A percentile compares a stretch with the other conserved stretches of the same genome.
phyloP scores from a whole-genome alignment of 2,888 invertebrate species.

The Trisateles emortualis region DNA sequence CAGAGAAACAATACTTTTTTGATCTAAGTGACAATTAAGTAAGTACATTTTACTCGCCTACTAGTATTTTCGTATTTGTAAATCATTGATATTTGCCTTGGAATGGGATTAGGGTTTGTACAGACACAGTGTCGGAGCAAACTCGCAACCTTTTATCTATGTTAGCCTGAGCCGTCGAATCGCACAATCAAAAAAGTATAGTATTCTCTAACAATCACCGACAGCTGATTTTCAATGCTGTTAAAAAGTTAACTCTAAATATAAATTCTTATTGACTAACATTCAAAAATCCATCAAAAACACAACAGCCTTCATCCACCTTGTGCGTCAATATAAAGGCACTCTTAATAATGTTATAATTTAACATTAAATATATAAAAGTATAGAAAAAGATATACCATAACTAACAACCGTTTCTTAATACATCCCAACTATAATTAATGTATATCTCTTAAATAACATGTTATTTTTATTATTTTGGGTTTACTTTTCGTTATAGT shows the following conservation, averaged over 20 bases:
- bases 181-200: neutral
- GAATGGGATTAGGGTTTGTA: no score
- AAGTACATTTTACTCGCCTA: no score
- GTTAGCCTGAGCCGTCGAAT: neutral
- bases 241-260: slow-evolving; percentile 34
- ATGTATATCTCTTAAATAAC: neutral
- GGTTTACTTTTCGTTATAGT: slow-evolving; percentile 10
- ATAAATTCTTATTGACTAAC: slow-evolving; percentile 54
- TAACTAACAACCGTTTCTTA: slow-evolving; percentile 40
- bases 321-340: slow-evolving; percentile 57
- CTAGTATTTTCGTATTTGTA: no score
- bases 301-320: slow-evolving; percentile 47
- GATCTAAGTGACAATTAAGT: neutral
- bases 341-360: slow-evolving; percentile 47
- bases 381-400: slow-evolving; percentile 49
- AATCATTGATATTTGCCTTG: no score
- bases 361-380: slow-evolving; percentile 46
- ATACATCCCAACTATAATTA: slow-evolving; percentile 7
- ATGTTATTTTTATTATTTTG: no score
- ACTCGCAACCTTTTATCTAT: no score
- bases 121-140: no score
- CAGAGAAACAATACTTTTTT: slow-evolving; percentile 2
- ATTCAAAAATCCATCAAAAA: slow-evolving; percentile 60
- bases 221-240: slow-evolving; percentile 19
- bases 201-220: neutral